Evolutionary conservation across 1,140 invertebrate genomes (phyloP).

Genomic region (Eubasilissa regina): DNA sequence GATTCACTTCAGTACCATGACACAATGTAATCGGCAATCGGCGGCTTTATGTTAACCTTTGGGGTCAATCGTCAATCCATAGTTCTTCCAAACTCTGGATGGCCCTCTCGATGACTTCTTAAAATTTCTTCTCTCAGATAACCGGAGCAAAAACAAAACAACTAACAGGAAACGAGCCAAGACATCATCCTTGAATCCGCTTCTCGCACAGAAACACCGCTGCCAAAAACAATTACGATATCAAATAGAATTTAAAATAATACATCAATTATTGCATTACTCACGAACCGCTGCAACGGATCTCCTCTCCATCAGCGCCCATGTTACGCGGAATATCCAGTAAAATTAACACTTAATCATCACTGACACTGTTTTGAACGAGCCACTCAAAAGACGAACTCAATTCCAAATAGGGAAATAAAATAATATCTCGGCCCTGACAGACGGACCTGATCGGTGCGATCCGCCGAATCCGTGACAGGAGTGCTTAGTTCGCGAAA

Average conservation of each 20-base stretch:
- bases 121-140: too few relatives aligned
- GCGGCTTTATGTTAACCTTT: not conserved
- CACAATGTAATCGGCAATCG: not conserved
- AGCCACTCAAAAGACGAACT: conserved; percentile 3
- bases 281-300: not conserved
- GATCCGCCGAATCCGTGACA: conserved; percentile 35
- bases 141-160: not conserved
- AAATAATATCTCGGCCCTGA: conserved; percentile 8
- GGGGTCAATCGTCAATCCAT: too few relatives aligned
- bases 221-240: conserved; percentile 32
- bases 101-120: too few relatives aligned
- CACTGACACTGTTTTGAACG: not conserved
- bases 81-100: too few relatives aligned
- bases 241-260: conserved; percentile 21
- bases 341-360: not conserved
- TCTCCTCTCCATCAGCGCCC: not conserved
- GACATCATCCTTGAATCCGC: conserved; percentile 10
- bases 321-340: not conserved
- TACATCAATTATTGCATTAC: conserved; percentile 12
- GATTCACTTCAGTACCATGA: not conserved
- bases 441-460: conserved; percentile 4
- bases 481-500: conserved; percentile 22
- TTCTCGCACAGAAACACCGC: not conserved
- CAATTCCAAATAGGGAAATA: not conserved
- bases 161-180: conserved; percentile 9